phyloP scores from a whole-genome alignment of 2,113 vertebrate genomes.

The Psophia crepitans region DNA sequence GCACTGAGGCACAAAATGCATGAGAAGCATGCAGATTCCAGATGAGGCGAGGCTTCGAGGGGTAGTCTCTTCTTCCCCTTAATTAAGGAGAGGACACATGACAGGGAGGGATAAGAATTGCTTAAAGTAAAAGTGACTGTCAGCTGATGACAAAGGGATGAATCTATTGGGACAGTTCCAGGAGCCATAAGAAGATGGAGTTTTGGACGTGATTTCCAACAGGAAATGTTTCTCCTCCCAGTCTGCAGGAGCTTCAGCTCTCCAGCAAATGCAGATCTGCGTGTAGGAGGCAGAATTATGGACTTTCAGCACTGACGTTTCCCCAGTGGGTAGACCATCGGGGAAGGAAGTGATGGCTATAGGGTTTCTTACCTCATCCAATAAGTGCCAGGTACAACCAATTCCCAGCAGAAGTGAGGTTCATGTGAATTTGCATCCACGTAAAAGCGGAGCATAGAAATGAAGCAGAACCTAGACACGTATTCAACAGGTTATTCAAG shows the following conservation, averaged over 20 bases:
- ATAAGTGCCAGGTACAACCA: neutral
- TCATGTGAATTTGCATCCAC: neutral
- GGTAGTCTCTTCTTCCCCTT: neutral
- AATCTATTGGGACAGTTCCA: neutral
- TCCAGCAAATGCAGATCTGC: accelerated
- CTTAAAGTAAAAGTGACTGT: neutral
- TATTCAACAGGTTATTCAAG: neutral
- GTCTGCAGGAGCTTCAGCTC: neutral
- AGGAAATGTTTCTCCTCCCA: neutral
- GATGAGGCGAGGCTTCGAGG: neutral
- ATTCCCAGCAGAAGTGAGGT: neutral
- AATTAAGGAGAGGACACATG: neutral
- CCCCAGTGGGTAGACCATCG: neutral
- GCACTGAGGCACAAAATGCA: neutral
- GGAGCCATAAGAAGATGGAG: neutral
- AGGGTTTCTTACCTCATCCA: neutral
- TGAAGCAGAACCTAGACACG: neutral
- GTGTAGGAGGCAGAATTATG: neutral
- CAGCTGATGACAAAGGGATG: neutral
- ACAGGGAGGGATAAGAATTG: neutral
- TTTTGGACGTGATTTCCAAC: neutral
- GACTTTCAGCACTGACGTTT: accelerated
- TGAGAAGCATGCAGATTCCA: neutral
- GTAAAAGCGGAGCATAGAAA: neutral
- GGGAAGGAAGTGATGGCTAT: neutral